Conservation (phyloP, 2,797 vertebrate genomes). For the Muraenolepis orangiensis region DNA sequence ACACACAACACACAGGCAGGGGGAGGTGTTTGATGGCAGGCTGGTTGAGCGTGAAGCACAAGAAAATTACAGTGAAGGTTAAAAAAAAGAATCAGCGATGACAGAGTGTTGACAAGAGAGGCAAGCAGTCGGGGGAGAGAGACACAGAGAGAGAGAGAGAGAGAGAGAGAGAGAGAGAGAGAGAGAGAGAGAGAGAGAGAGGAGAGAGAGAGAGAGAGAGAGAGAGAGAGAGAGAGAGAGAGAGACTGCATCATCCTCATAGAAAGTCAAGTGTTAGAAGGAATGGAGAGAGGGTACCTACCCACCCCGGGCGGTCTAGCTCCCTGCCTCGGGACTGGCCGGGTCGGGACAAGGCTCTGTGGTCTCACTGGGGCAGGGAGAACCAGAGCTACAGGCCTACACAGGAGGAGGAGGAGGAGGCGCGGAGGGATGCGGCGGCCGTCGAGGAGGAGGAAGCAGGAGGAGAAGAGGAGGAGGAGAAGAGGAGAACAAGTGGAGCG, state of each 20-base stretch:
- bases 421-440: conserved; percentile 5
- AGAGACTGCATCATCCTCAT: conserved; percentile 14
- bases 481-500: conserved; percentile 11
- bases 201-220: background rate
- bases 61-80: conserved; percentile 6
- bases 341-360: conserved; percentile 90
- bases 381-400: conserved; percentile 94
- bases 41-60: background rate
- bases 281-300: conserved; percentile 84
- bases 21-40: background rate
- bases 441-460: conserved; percentile 15
- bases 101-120: background rate
- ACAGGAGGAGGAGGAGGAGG: conserved; percentile 36
- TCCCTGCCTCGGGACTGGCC: conserved; percentile 97
- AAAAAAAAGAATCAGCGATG: conserved; percentile 6
- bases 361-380: conserved; percentile 92
- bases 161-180: background rate
- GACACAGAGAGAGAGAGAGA: background rate
- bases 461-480: conserved; percentile 1
- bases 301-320: conserved; percentile 98
- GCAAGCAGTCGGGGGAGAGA: conserved; percentile 11
- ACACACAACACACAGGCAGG: background rate
- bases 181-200: background rate
- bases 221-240: background rate
- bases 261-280: conserved; percentile 67